Evolutionary conservation across 2,113 vertebrate genomes (phyloP), one percentile per base, ranked within the genome.

Genomic region (Zapus hudsonius): DNA sequence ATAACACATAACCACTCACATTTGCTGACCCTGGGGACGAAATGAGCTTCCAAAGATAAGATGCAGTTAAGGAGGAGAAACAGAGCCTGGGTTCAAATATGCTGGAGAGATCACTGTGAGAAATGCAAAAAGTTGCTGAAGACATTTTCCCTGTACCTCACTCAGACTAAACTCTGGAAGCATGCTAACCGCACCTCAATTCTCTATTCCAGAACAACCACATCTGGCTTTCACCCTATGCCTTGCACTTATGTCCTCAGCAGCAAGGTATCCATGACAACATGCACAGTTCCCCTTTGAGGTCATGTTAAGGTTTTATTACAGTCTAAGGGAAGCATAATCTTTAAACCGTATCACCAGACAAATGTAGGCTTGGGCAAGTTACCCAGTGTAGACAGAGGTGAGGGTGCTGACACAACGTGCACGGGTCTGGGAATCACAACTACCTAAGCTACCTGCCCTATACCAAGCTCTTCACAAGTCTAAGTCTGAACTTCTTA

Each of bases 401-500:
- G 19, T 36, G 22, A 40, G 0, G 0, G 33, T 38, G 19, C 40
- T 38, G 42, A 6, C 36, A 63, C 70, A 9, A 31, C 1, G 3
- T 1, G 2, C 16, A 2, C 20, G 44, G 40, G 33, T 70, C 76
- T 42, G 36, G 29, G 23, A 52, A 31, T 0, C 0, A 57, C 17
- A 23, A 11, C 27, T 38, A 84, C 17, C 78, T 10, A 20, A 17
- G 72, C 25, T 57, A 47, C 22, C 42, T 57, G 55, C 22, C 42
- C 8, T 19, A 15, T 1, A 22, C 33, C 29, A 29, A 74, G 25
- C 10, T 52, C 59, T 82, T 79, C 57, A 25, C 52, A 47, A 40
- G 69, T 84, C 84, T 44, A 47, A 79, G 83, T 61, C 73, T 20
- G 29, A 57, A 84, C 84, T 76, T 55, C 47, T 90, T 63, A 78